These are phyloP conservation scores for Mantis religiosa DNA, from an alignment of 2,888 invertebrate species.

Conservation along the genomic window DNA sequence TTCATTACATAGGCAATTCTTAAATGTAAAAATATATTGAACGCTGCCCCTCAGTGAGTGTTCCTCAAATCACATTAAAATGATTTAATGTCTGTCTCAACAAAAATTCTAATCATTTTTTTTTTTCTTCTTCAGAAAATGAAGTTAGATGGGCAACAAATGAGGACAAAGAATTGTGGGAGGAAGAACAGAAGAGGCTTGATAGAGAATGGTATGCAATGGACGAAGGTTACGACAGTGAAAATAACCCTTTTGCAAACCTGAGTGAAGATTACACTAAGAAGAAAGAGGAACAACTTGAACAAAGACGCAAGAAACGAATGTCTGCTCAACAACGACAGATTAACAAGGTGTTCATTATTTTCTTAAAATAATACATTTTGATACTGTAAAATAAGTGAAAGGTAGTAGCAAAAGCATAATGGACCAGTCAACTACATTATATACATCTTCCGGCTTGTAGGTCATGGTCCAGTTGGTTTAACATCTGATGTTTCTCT, in stretches of 20 bases:
- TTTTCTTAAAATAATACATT: neutral
- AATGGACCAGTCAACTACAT: too few relatives aligned
- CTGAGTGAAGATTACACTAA: constrained; percentile 88
- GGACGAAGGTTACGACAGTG: constrained; percentile 90
- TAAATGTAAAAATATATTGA: too few relatives aligned
- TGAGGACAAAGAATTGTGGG: constrained; percentile 78
- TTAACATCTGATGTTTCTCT: too few relatives aligned
- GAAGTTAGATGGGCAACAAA: constrained; percentile 60
- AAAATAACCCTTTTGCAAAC: constrained; percentile 87
- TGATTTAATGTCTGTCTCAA: too few relatives aligned
- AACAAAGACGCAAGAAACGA: constrained; percentile 83
- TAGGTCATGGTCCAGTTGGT: too few relatives aligned
- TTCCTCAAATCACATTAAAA: too few relatives aligned
- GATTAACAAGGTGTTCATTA: constrained; percentile 68
- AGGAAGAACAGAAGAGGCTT: constrained; percentile 81
- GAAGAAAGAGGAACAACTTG: constrained; percentile 89
- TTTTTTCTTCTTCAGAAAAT: constrained; percentile 41
- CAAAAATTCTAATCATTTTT: too few relatives aligned
- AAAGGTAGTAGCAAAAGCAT: neutral
- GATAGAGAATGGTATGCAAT: constrained; percentile 97
- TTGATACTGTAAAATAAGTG: neutral
- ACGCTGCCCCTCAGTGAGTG: too few relatives aligned
- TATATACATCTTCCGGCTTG: too few relatives aligned
- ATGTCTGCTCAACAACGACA: constrained; percentile 94
- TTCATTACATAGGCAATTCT: too few relatives aligned